Conservation (phyloP, 2,797 vertebrate genomes). For the Staurois parvus region DNA sequence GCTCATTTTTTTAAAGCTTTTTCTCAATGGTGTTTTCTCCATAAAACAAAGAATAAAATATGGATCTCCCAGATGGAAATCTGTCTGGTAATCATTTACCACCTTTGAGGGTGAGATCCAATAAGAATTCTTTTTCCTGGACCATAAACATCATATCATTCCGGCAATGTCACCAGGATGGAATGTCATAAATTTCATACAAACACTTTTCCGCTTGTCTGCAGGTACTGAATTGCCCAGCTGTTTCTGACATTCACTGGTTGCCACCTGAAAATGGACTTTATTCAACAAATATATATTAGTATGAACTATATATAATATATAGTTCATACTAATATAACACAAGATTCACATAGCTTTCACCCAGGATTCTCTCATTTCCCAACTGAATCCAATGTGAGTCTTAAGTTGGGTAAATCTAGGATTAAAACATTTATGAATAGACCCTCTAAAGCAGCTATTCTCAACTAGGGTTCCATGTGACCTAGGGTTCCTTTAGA, state of each 20-base stretch:
- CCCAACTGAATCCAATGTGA: too few relatives aligned
- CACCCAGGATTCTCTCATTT: too few relatives aligned
- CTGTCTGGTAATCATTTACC: constrained; percentile 44
- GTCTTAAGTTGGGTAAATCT: too few relatives aligned
- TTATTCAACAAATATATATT: neutral
- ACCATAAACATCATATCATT: constrained; percentile 43
- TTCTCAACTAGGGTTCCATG: too few relatives aligned
- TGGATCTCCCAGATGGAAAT: constrained; percentile 28
- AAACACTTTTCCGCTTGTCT: constrained; percentile 64
- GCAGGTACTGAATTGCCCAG: constrained; percentile 67
- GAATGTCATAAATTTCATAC: constrained; percentile 56
- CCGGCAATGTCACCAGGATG: constrained; percentile 29
- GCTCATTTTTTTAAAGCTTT: neutral
- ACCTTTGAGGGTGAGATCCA: constrained; percentile 40
- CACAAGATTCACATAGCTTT: too few relatives aligned
- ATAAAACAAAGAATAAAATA: constrained; percentile 17
- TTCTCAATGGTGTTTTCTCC: constrained; percentile 3
- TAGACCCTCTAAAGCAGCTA: too few relatives aligned
- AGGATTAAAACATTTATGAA: too few relatives aligned
- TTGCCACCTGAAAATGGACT: neutral
- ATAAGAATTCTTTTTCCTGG: constrained; percentile 38
- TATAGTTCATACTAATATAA: too few relatives aligned
- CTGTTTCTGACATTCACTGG: constrained; percentile 65
- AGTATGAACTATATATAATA: too few relatives aligned
- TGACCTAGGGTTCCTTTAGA: too few relatives aligned